A percentile compares a stretch with the other conserved stretches of the same genome.
phyloP scores from a whole-genome alignment of 2,113 vertebrate genomes.

The Xiphorhynchus elegans region DNA sequence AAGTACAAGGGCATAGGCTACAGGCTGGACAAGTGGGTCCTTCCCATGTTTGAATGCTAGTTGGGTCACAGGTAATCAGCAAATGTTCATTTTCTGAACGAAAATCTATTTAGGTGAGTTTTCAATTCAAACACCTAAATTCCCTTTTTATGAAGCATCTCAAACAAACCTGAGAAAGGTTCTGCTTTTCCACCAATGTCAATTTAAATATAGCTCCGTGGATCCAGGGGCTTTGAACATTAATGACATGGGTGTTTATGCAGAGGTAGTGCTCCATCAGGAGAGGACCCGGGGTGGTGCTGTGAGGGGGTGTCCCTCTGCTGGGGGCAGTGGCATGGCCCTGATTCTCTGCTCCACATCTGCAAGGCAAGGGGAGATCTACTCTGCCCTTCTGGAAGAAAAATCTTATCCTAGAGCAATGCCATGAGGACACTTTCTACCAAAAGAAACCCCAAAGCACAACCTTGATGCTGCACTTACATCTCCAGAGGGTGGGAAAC shows the following conservation, averaged over 20 bases:
- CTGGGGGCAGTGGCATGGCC: not conserved
- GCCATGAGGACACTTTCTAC: accelerated
- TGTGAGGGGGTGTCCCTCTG: accelerated
- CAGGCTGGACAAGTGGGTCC: not conserved
- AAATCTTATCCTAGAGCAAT: not conserved
- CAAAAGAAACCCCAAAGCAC: accelerated
- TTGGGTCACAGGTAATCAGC: not conserved
- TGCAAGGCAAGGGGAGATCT: not conserved
- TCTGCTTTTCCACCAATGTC: not conserved
- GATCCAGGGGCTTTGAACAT: not conserved
- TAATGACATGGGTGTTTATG: not conserved
- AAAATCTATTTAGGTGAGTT: not conserved
- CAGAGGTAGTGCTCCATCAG: accelerated
- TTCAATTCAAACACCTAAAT: not conserved
- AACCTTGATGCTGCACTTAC: not conserved
- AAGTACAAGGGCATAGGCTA: not conserved
- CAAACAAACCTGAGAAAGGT: not conserved
- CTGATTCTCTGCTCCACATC: not conserved
- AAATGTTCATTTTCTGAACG: not conserved
- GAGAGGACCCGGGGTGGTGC: accelerated
- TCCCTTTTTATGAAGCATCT: not conserved
- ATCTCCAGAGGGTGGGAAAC: accelerated
- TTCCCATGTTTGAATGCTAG: not conserved
- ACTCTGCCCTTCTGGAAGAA: not conserved
- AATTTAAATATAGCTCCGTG: not conserved